Conservation (phyloP, 2,888 invertebrate genomes). For the Cerastoderma edule region DNA sequence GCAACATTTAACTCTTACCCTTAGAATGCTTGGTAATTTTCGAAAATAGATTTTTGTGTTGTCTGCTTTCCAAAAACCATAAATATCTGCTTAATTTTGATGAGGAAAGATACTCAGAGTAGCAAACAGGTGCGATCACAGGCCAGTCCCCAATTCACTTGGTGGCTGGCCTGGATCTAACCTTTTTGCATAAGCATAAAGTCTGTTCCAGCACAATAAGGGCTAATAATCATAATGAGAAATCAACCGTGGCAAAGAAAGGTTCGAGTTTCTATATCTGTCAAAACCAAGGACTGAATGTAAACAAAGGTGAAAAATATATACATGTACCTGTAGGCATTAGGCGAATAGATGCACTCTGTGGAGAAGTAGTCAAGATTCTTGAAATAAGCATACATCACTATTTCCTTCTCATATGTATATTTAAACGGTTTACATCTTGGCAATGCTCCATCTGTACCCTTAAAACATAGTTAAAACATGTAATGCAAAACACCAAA, state of each 20-base stretch:
- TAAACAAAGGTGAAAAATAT: not conserved
- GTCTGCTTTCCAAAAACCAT: too few relatives aligned
- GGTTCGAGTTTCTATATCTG: not conserved
- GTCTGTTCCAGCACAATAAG: too few relatives aligned
- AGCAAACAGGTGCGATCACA: too few relatives aligned
- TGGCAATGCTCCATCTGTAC: constrained; percentile 93
- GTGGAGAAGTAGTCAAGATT: constrained; percentile 98
- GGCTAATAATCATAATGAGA: not conserved
- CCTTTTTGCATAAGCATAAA: too few relatives aligned
- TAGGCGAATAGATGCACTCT: constrained; percentile 99
- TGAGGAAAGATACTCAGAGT: too few relatives aligned
- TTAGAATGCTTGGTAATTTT: too few relatives aligned
- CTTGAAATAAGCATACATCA: constrained; percentile 98
- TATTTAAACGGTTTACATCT: constrained; percentile 98
- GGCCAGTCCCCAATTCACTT: too few relatives aligned
- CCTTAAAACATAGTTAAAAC: too few relatives aligned
- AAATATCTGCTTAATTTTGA: too few relatives aligned
- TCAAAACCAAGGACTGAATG: not conserved
- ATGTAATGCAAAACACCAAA: not conserved
- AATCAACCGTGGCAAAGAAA: not conserved
- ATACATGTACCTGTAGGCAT: constrained; percentile 90
- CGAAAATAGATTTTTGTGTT: too few relatives aligned
- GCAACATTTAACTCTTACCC: too few relatives aligned
- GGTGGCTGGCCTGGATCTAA: too few relatives aligned
- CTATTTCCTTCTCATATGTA: constrained; percentile 99